Percentiles rank a stretch among this genome's conserved stretches.
These are phyloP conservation scores for Amblyjoppa fuscipennis DNA, from an alignment of 2,888 invertebrate genomes.

Conservation along the genomic window DNA sequence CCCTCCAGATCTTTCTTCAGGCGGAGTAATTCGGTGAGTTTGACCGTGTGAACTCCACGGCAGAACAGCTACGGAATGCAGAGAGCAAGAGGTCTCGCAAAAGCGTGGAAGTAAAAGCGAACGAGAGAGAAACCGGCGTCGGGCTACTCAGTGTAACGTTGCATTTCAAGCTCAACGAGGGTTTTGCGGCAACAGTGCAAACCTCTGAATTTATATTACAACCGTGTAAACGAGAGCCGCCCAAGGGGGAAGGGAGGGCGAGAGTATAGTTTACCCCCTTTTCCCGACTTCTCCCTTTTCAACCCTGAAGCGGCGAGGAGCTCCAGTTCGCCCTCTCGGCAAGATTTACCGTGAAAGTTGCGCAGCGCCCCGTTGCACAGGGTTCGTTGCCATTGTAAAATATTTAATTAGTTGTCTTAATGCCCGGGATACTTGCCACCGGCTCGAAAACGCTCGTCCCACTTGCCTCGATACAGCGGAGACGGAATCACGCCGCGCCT, in stretches of 20 bases:
- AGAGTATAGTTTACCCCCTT: background rate
- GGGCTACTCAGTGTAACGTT: background rate
- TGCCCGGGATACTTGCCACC: background rate
- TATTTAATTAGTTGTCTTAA: constrained; percentile 18
- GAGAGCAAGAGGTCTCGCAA: background rate
- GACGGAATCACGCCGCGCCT: background rate
- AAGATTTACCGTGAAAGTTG: constrained; percentile 14
- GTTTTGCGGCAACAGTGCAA: constrained; percentile 14
- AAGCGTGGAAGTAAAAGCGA: constrained; percentile 1
- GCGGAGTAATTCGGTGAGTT: background rate
- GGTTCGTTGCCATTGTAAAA: constrained; percentile 18
- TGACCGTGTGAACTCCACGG: background rate
- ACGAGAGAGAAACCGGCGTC: background rate
- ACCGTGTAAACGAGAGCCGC: constrained; percentile 16
- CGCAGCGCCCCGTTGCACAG: background rate
- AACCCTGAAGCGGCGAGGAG: background rate
- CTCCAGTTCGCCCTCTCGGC: background rate
- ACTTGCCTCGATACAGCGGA: background rate
- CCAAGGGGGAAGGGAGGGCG: no score
- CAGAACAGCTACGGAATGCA: background rate
- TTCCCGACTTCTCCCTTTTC: background rate
- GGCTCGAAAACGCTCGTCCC: constrained; percentile 1
- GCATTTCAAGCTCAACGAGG: constrained; percentile 6
- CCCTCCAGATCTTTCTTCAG: background rate
- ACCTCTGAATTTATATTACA: constrained; percentile 32